Percentiles rank a stretch among this genome's conserved stretches.
phyloP scores from a whole-genome alignment of 1,140 invertebrate species.

The Caerostris darwini region DNA sequence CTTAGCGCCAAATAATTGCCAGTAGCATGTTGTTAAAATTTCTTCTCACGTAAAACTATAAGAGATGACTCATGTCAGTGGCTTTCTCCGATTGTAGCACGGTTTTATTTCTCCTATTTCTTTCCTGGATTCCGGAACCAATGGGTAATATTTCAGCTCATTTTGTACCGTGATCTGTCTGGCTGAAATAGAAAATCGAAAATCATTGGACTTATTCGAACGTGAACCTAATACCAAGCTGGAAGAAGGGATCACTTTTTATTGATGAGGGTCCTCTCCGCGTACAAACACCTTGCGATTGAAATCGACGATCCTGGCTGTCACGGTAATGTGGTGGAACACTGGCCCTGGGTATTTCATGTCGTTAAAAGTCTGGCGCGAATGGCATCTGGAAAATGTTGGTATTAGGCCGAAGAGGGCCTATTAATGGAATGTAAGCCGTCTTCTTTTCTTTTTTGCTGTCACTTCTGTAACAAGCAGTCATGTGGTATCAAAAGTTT shows the following conservation, averaged over 20 bases:
- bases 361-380: neutral
- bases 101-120: neutral
- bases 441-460: neutral
- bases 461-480: neutral
- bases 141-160: slow-evolving; percentile 12
- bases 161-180: neutral
- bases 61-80: neutral
- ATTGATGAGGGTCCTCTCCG: neutral
- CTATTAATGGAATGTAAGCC: neutral
- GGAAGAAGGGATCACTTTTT: neutral
- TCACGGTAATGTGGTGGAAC: neutral
- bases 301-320: slow-evolving; percentile 6
- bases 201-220: slow-evolving; percentile 26
- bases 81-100: neutral
- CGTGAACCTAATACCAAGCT: neutral
- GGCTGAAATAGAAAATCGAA: slow-evolving; percentile 34
- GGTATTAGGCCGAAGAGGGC: neutral
- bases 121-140: neutral
- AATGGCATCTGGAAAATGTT: neutral
- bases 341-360: neutral
- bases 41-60: neutral
- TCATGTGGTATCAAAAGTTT: neutral
- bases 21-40: neutral
- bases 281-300: neutral
- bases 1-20: neutral